Percentiles rank a stretch among this genome's conserved stretches.
phyloP scores from a whole-genome alignment of 1,140 invertebrate genomes.

The Caenorhabditis elegans region DNA sequence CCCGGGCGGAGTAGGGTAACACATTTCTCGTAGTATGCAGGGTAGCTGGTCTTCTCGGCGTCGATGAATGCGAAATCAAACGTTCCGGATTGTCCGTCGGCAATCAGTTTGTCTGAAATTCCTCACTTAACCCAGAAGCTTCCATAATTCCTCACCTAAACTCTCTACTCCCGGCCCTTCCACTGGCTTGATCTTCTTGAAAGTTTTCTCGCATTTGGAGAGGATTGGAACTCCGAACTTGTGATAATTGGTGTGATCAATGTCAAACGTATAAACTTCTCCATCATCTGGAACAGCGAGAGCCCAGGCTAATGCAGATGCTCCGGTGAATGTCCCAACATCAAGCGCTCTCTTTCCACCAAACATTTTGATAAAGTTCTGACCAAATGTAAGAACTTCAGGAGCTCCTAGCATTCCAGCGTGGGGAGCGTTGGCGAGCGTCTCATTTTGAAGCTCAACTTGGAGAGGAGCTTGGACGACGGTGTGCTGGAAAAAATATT shows the following conservation, averaged over 20 bases:
- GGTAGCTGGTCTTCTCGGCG: constrained; percentile 68
- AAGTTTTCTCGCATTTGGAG: constrained; percentile 61
- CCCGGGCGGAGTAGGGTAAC: constrained; percentile 66
- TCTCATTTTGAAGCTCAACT: constrained; percentile 44
- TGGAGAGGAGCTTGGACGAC: constrained; percentile 42
- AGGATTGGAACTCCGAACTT: constrained; percentile 43
- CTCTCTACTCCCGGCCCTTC: constrained; percentile 64
- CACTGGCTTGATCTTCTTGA: constrained; percentile 65
- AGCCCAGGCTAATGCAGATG: constrained; percentile 65
- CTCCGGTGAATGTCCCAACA: constrained; percentile 68
- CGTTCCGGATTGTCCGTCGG: constrained; percentile 66
- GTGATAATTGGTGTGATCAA: constrained; percentile 62
- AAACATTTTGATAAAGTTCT: constrained; percentile 63
- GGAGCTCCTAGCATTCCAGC: constrained; percentile 66
- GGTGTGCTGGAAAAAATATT: constrained; percentile 39
- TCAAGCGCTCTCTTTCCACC: constrained; percentile 66
- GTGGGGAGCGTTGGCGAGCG: constrained; percentile 25
- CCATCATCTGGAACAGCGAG: constrained; percentile 66
- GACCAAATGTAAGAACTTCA: constrained; percentile 65
- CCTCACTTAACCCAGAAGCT: too few relatives aligned
- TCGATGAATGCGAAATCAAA: constrained; percentile 70
- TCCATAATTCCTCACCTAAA: too few relatives aligned
- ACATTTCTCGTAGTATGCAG: constrained; percentile 67
- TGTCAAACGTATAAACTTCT: constrained; percentile 63
- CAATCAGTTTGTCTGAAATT: constrained; percentile 63